Evolutionary conservation across 2,797 vertebrate species (phyloP), one percentile per base, ranked within the genome.

Genomic region (Rhodeus uyekii): DNA sequence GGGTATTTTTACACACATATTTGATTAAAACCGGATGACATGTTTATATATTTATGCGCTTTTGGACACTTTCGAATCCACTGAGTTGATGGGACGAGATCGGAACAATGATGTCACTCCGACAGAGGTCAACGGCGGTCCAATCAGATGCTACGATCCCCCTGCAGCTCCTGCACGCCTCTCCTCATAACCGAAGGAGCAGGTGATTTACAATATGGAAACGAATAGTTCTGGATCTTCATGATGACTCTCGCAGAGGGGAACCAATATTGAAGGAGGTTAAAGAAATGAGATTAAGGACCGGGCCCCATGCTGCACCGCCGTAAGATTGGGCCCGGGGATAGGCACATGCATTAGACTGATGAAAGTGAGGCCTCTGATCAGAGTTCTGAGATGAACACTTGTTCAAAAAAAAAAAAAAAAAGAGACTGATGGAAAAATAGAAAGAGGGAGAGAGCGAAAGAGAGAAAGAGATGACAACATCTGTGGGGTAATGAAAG

Each of bases 321-420:
- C 69, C 29, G 16, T 53, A 65, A 82, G 78, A 85, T 85, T 60
- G 72, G 76, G 71, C 72, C 83, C 48, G 9, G 19, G 81, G 81
- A 83, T 76, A 84, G 78, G 83, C 69, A 63, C 86, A 87, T 92
- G 90, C 94, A 95, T 95, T 95, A 95, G 92, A 91, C 92, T 94
- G 94, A 95, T 95, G 94, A 95, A 94, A 91, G 89, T 91, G 87
- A 90, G 90, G 90, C 86, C 87, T 77, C 88, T 92, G 91, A 93
- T 93, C 90, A 87, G 90, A 91, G 87, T 89, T 90, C 88, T 83
- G 86, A 92, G 92, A 94, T 92, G 91, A 91, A 91, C 90, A 92
- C 92, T 93, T 94, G 93, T 94, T 94, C 91, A 44, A 44, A 44
- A 16, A 44, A 44, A 7, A n/a, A n/a, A 93, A 91, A 93, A 90